phyloP scores from a whole-genome alignment of 2,113 vertebrate species.

The Gulo gulo region DNA sequence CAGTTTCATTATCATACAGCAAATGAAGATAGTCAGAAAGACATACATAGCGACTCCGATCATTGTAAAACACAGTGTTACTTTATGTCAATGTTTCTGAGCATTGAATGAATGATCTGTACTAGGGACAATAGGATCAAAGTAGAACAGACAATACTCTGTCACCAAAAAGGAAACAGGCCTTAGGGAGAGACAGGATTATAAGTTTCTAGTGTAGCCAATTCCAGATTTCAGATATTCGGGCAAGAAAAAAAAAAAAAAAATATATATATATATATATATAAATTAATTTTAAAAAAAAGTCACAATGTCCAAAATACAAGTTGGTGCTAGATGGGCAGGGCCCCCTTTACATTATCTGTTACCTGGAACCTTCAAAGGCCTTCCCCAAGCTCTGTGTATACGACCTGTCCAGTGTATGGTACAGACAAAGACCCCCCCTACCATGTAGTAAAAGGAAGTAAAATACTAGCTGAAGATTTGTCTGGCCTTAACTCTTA shows the following conservation, averaged over 20 bases:
- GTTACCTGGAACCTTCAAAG: background rate
- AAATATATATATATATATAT: too few species aligned
- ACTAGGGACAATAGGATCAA: background rate
- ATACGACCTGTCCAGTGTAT: background rate
- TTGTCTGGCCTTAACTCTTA: background rate
- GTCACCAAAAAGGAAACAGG: background rate
- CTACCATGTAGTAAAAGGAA: background rate
- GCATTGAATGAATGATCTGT: background rate
- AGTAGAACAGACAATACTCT: background rate
- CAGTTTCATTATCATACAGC: background rate
- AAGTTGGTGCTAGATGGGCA: background rate
- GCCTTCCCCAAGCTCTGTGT: background rate
- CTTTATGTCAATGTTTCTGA: background rate
- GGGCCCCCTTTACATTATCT: background rate
- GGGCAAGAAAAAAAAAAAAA: background rate
- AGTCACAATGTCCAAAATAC: background rate
- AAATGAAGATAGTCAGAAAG: background rate
- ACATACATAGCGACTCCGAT: background rate
- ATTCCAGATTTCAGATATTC: background rate
- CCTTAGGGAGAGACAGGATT: background rate
- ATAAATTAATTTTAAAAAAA: background rate
- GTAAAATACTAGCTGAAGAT: background rate
- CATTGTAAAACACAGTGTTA: background rate
- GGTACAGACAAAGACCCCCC: background rate
- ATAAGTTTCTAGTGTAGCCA: background rate